A percentile compares a stretch with the other conserved stretches of the same genome.
These are phyloP conservation scores for Nasonia oneida DNA, from an alignment of 2,888 invertebrate genomes.

Conservation along the genomic window DNA sequence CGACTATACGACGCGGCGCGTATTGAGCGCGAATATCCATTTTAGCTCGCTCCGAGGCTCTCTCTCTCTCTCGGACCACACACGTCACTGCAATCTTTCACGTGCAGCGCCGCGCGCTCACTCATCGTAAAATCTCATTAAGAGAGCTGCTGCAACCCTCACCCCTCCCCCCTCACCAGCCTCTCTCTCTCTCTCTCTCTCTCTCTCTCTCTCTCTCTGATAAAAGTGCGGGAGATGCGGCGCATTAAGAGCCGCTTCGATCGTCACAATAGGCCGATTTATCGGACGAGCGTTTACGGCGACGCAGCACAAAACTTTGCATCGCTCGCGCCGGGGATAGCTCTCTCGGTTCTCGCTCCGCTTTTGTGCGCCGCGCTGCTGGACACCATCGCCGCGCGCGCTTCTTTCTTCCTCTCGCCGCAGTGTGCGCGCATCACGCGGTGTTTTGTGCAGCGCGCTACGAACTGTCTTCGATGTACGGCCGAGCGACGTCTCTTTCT, in stretches of 20 bases:
- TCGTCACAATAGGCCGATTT: constrained; percentile 27
- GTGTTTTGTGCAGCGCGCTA: background rate
- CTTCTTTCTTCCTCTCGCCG: background rate
- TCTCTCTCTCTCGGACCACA: background rate
- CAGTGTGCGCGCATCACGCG: background rate
- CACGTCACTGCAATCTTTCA: constrained; percentile 12
- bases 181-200: no score
- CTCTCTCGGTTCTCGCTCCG: no score
- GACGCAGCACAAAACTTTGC: background rate
- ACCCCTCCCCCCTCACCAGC: background rate
- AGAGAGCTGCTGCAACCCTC: background rate
- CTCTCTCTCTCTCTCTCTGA: background rate
- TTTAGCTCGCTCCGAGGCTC: background rate
- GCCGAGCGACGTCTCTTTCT: no score
- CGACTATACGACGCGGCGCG: background rate
- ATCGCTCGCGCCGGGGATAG: background rate
- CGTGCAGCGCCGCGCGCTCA: constrained; percentile 22
- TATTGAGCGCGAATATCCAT: constrained; percentile 9
- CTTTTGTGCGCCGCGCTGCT: background rate
- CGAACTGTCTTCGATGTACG: background rate
- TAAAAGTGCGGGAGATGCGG: background rate
- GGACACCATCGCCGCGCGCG: background rate
- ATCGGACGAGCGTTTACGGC: background rate
- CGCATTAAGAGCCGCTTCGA: background rate
- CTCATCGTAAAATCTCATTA: constrained; percentile 33